A percentile compares a stretch with the other conserved stretches of the same genome.
phyloP scores from a whole-genome alignment of 2,113 vertebrate genomes.

The Hypanus sabinus region DNA sequence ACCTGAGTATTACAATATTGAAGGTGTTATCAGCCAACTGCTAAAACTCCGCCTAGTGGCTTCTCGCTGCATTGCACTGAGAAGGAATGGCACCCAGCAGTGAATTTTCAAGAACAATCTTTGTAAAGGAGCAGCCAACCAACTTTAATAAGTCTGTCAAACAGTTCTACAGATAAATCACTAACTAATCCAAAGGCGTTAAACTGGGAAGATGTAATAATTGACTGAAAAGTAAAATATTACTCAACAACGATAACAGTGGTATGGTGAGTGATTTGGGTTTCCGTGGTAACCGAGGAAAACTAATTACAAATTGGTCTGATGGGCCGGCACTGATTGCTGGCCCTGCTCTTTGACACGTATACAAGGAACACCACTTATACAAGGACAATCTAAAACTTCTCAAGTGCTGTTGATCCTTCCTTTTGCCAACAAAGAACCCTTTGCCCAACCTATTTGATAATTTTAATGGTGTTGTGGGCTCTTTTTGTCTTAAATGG shows the following conservation, averaged over 20 bases:
- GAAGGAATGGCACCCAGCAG: background rate
- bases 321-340: background rate
- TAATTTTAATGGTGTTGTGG: background rate
- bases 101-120: background rate
- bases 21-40: no score
- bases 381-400: background rate
- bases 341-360: background rate
- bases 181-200: background rate
- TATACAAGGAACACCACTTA: background rate
- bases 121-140: background rate
- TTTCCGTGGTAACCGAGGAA: background rate
- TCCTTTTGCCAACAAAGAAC: background rate
- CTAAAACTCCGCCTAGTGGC: background rate
- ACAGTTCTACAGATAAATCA: background rate
- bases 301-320: background rate
- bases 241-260: background rate
- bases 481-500: background rate
- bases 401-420: background rate
- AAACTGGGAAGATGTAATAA: background rate
- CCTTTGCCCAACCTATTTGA: background rate
- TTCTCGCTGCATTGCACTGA: background rate
- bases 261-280: background rate
- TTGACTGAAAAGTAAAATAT: slow-evolving; percentile 5
- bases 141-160: background rate
- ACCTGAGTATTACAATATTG: no score